A percentile compares a stretch with the other conserved stretches of the same genome.
Evolutionary conservation across 2,888 invertebrate genomes (phyloP).

Genomic region (Graphium colonna): DNA sequence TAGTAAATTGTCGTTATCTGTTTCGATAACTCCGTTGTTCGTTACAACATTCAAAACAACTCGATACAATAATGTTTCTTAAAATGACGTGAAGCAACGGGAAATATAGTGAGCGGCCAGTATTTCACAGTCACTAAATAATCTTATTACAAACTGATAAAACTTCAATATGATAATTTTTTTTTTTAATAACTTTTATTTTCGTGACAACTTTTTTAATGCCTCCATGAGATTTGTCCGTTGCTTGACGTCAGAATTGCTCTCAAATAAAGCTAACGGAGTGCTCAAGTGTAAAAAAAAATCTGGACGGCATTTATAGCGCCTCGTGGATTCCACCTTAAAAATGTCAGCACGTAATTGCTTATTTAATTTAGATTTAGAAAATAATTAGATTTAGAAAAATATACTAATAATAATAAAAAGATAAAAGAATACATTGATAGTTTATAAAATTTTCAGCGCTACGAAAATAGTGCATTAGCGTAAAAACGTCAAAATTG

Average conservation of each 20-base stretch:
- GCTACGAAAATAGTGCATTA: neutral
- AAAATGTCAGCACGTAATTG: neutral
- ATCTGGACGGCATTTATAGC: slow-evolving; percentile 19
- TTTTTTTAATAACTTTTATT: no score
- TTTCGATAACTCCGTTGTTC: slow-evolving; percentile 14
- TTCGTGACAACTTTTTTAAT: no score
- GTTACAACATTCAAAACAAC: slow-evolving; percentile 10
- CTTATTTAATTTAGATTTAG: no score
- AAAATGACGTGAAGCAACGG: slow-evolving; percentile 3
- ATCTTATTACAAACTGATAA: no score
- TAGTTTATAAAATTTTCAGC: neutral
- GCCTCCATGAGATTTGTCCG: slow-evolving; percentile 3
- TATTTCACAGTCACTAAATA: no score
- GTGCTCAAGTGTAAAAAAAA: slow-evolving; percentile 8
- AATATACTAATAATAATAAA: no score
- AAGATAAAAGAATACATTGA: neutral
- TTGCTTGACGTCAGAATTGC: neutral
- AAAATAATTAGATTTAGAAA: no score
- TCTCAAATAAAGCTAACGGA: neutral
- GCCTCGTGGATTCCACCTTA: neutral
- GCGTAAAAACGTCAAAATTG: neutral
- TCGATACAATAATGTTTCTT: slow-evolving; percentile 7
- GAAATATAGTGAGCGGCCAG: no score
- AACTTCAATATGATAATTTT: no score
- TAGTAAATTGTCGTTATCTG: slow-evolving; percentile 14